These are phyloP conservation scores for Spermophilus dauricus DNA, from an alignment of 2,113 vertebrate species.

Conservation along the genomic window DNA sequence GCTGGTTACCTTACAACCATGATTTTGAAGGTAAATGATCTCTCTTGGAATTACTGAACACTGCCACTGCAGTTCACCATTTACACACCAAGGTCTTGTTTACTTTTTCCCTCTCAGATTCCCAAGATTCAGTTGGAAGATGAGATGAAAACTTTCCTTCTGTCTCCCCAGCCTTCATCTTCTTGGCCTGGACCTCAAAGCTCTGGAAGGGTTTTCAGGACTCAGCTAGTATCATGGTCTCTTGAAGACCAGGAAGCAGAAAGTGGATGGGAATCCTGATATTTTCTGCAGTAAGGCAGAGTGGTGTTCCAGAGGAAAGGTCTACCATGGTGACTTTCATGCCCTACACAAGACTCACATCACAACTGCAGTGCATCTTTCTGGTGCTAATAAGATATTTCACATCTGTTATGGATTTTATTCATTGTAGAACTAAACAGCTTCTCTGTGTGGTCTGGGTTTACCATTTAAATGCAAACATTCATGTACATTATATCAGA, in stretches of 20 bases:
- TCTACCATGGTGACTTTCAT: neutral
- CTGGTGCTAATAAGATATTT: neutral
- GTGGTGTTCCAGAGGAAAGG: neutral
- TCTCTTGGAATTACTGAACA: too few relatives aligned
- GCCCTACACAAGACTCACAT: neutral
- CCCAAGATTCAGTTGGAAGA: neutral
- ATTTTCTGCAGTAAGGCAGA: neutral
- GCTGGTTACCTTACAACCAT: constrained; percentile 6
- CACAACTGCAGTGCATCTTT: neutral
- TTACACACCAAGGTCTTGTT: neutral
- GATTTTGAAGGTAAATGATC: neutral
- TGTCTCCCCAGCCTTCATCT: neutral
- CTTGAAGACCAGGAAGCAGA: neutral
- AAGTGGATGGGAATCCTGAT: neutral
- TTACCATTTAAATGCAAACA: neutral
- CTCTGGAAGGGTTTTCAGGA: neutral
- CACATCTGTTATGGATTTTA: neutral
- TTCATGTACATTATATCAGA: neutral
- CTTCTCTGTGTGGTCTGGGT: neutral
- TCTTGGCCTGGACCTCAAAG: neutral
- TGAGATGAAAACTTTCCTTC: neutral
- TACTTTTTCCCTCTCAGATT: neutral
- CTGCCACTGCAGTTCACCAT: neutral
- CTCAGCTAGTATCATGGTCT: neutral
- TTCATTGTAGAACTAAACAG: neutral